Percentiles rank a stretch among this genome's conserved stretches.
Evolutionary conservation across 2,113 vertebrate species (phyloP).

Genomic region (Pseudonaja textilis): DNA sequence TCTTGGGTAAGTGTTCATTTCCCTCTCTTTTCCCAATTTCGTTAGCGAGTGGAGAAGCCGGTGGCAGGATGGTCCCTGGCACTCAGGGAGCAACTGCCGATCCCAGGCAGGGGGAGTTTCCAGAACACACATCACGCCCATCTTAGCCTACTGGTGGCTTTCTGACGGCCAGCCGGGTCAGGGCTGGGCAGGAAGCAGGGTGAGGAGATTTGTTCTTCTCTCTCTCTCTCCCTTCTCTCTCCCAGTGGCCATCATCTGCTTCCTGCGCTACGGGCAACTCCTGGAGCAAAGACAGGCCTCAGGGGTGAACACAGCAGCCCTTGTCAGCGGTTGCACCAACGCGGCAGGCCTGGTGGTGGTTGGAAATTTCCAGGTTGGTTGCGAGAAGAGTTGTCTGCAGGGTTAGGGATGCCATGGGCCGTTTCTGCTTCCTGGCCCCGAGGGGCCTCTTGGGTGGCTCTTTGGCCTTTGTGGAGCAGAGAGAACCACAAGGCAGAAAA

Average conservation of each 20-base stretch:
- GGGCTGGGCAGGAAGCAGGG: not conserved
- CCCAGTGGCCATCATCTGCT: constrained; percentile 86
- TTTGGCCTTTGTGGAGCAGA: not conserved
- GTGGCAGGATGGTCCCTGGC: too few relatives aligned
- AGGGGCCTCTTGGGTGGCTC: not conserved
- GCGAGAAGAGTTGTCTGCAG: not conserved
- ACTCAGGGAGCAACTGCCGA: not conserved
- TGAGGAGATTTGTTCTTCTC: not conserved
- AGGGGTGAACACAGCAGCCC: constrained; percentile 85
- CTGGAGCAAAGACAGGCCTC: constrained; percentile 84
- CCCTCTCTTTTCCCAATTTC: not conserved
- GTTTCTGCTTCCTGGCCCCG: not conserved
- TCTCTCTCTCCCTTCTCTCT: not conserved
- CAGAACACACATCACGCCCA: not conserved
- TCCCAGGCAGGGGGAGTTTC: not conserved
- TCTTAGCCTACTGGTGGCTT: not conserved
- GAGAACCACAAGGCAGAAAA: not conserved
- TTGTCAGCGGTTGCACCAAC: constrained; percentile 85
- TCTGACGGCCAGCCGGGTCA: not conserved
- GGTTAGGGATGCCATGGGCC: not conserved
- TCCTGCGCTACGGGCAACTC: constrained; percentile 88
- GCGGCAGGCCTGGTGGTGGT: constrained; percentile 86
- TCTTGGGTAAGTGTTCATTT: constrained; percentile 82
- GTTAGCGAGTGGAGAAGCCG: too few relatives aligned
- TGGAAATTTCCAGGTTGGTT: constrained; percentile 87